These are phyloP conservation scores for Hyppa rectilinea DNA, from an alignment of 2,888 invertebrate species.

Conservation along the genomic window DNA sequence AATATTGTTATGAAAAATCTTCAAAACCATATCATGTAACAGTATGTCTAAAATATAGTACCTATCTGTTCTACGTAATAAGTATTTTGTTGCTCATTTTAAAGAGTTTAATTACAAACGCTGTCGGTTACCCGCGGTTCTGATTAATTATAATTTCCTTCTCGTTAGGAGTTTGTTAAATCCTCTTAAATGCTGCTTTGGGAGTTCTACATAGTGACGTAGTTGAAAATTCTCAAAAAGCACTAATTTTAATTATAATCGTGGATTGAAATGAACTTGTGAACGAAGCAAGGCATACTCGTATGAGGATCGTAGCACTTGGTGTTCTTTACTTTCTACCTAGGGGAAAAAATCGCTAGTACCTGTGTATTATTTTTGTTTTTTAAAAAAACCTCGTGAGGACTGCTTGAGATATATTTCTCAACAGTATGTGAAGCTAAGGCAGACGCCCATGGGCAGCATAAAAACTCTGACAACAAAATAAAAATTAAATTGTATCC, in stretches of 20 bases:
- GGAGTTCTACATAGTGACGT: background rate
- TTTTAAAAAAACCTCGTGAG: too few relatives aligned
- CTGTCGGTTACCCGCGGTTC: constrained; percentile 19
- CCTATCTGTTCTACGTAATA: constrained; percentile 11
- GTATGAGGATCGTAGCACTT: background rate
- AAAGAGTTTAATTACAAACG: constrained; percentile 51
- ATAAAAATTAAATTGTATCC: background rate
- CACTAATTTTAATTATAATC: constrained; percentile 11
- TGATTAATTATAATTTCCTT: constrained; percentile 46
- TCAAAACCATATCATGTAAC: constrained; percentile 14
- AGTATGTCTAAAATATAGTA: constrained; percentile 6
- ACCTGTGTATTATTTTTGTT: background rate
- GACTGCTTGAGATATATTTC: too few relatives aligned
- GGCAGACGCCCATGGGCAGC: too few relatives aligned
- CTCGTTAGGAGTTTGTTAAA: constrained; percentile 42
- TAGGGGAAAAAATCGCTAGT: background rate
- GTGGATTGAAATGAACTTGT: background rate
- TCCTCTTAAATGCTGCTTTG: constrained; percentile 1
- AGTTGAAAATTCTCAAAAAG: constrained; percentile 2
- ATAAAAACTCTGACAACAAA: too few relatives aligned
- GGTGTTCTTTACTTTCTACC: background rate
- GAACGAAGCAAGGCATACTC: background rate
- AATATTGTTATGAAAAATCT: constrained; percentile 10
- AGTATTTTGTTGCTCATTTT: constrained; percentile 22
- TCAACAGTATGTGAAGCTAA: too few relatives aligned